phyloP scores from a whole-genome alignment of 2,888 invertebrate species.

The Escarpia spicata region DNA sequence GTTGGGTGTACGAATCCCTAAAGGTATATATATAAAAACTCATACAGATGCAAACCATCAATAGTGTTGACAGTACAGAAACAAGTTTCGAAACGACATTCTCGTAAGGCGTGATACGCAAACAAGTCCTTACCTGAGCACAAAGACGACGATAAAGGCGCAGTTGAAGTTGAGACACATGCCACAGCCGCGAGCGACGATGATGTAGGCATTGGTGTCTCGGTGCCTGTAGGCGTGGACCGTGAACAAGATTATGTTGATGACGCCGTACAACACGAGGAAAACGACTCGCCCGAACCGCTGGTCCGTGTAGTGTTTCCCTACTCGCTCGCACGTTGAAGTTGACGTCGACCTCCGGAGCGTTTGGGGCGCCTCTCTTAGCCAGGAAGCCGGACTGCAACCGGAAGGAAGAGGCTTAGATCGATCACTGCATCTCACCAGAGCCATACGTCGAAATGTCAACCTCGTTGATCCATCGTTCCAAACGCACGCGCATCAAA shows the following conservation, averaged over 20 bases:
- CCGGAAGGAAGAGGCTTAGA: neutral
- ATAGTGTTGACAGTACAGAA: neutral
- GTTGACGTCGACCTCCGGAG: neutral
- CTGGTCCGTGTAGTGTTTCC: conserved; percentile 84
- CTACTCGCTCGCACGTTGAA: conserved; percentile 65
- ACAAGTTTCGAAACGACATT: neutral
- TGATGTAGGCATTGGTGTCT: conserved; percentile 76
- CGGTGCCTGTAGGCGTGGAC: conserved; percentile 29
- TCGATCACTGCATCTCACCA: neutral
- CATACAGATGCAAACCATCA: neutral
- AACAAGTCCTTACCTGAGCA: conserved; percentile 73
- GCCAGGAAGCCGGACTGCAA: neutral
- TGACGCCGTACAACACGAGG: conserved; percentile 75
- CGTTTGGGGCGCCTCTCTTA: neutral
- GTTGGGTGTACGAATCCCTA: too few species aligned
- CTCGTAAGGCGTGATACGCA: neutral
- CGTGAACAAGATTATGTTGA: conserved; percentile 82
- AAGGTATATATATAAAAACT: neutral
- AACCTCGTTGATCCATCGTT: too few species aligned
- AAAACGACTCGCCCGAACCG: conserved; percentile 77
- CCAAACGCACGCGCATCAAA: too few species aligned
- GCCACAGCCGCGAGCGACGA: conserved; percentile 90
- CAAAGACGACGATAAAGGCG: conserved; percentile 85
- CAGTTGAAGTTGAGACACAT: conserved; percentile 87
- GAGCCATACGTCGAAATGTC: neutral